Conservation (phyloP, 1,140 invertebrate genomes). For the Cepaea nemoralis region DNA sequence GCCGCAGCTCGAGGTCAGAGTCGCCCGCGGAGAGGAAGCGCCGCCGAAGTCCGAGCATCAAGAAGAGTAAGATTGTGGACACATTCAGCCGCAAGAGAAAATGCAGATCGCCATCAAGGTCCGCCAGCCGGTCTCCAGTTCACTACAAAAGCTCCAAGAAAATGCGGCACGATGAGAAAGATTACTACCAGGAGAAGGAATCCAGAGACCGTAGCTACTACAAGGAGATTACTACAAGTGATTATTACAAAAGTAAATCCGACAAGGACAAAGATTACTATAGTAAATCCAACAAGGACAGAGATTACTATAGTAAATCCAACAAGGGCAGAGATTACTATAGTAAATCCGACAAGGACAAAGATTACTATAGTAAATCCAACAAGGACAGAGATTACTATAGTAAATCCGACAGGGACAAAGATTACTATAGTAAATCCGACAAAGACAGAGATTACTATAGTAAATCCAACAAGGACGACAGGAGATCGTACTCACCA, state of each 20-base stretch:
- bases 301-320: constrained; percentile 50
- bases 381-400: constrained; percentile 53
- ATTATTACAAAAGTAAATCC: constrained; percentile 48
- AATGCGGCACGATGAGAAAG: constrained; percentile 13
- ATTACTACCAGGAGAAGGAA: constrained; percentile 10
- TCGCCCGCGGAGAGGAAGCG: constrained; percentile 46
- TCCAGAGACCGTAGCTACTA: constrained; percentile 44
- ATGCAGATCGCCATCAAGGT: constrained; percentile 38
- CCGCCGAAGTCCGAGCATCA: constrained; percentile 17
- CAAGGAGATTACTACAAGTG: constrained; percentile 44
- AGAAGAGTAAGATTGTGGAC: background rate
- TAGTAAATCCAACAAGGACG: too few relatives aligned
- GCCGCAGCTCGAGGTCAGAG: constrained; percentile 52
- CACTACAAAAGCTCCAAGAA: constrained; percentile 38
- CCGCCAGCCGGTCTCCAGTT: constrained; percentile 33
- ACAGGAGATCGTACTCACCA: constrained; percentile 55
- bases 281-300: constrained; percentile 42
- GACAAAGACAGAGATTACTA: too few relatives aligned
- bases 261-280: constrained; percentile 22
- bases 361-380: constrained; percentile 48
- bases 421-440: too few relatives aligned
- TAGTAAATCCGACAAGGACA: constrained; percentile 47
- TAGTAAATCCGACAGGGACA: too few relatives aligned
- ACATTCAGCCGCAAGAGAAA: constrained; percentile 29
- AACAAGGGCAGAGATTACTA: constrained; percentile 43